Conservation (phyloP, 2,888 invertebrate genomes). For the Andrena praecox region DNA sequence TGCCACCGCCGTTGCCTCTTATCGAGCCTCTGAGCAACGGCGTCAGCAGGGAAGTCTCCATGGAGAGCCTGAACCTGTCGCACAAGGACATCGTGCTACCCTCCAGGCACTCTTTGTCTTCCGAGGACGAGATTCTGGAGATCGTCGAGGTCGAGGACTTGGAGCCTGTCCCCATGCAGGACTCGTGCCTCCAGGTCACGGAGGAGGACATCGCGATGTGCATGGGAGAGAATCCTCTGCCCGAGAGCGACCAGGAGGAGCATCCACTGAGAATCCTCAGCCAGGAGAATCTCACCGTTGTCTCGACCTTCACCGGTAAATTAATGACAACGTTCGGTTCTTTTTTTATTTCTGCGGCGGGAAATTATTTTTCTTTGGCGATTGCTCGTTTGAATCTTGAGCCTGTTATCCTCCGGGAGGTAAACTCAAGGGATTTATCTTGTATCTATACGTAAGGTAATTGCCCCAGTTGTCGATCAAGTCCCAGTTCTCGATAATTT, state of each 20-base stretch:
- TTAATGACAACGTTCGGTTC: slow-evolving; percentile 49
- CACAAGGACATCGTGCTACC: slow-evolving; percentile 89
- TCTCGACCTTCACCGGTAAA: slow-evolving; percentile 94
- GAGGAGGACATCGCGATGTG: slow-evolving; percentile 96
- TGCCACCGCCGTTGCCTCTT: slow-evolving; percentile 92
- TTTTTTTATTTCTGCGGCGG: not conserved
- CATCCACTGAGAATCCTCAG: slow-evolving; percentile 95
- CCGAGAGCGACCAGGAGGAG: slow-evolving; percentile 91
- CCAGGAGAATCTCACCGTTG: slow-evolving; percentile 95
- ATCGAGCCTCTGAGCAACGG: slow-evolving; percentile 90
- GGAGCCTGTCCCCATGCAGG: slow-evolving; percentile 94
- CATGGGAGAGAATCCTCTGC: slow-evolving; percentile 91
- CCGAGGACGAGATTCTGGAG: slow-evolving; percentile 91
- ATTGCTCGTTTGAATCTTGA: not conserved
- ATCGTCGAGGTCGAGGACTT: slow-evolving; percentile 93
- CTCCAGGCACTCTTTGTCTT: slow-evolving; percentile 87
- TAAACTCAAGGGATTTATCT: not conserved
- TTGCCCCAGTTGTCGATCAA: no score
- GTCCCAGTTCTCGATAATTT: no score
- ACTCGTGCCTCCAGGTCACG: slow-evolving; percentile 95
- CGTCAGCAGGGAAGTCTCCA: slow-evolving; percentile 91
- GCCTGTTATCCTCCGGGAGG: not conserved
- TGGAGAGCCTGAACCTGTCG: slow-evolving; percentile 92
- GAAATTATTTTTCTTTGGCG: no score
- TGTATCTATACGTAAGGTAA: not conserved